Conservation (phyloP, 2,797 vertebrate species). For the Pseudochirops cupreus region DNA sequence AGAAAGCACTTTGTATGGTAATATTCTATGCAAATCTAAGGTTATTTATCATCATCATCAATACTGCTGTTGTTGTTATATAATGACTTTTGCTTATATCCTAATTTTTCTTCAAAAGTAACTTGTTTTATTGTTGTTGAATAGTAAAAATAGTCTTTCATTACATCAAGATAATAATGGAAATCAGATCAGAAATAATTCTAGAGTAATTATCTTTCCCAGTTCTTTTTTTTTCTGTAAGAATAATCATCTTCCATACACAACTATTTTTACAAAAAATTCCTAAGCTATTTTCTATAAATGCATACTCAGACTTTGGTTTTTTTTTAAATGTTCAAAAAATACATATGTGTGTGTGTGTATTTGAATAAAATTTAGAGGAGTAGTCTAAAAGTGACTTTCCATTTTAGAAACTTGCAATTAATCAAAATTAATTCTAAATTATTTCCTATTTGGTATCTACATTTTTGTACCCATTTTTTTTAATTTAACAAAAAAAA, state of each 20-base stretch:
- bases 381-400: not conserved
- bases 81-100: not conserved
- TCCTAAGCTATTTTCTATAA: not conserved
- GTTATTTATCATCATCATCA: not conserved
- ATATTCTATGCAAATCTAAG: not conserved
- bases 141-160: conserved; percentile 19
- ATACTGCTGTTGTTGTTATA: not conserved
- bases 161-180: not conserved
- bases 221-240: not conserved
- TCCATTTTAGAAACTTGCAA: not conserved
- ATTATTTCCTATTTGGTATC: conserved; percentile 29
- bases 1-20: not conserved
- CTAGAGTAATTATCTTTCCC: not conserved
- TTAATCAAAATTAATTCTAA: conserved; percentile 32
- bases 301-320: not conserved
- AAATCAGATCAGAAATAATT: conserved; percentile 7
- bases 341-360: not conserved
- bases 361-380: not conserved
- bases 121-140: not conserved
- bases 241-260: not conserved
- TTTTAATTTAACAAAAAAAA: not conserved
- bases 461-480: conserved; percentile 1
- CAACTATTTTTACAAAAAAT: not conserved
- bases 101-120: not conserved
- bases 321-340: not conserved